Evolutionary conservation across 2,888 invertebrate genomes (phyloP).

Genomic region (Mycalesis mineus): DNA sequence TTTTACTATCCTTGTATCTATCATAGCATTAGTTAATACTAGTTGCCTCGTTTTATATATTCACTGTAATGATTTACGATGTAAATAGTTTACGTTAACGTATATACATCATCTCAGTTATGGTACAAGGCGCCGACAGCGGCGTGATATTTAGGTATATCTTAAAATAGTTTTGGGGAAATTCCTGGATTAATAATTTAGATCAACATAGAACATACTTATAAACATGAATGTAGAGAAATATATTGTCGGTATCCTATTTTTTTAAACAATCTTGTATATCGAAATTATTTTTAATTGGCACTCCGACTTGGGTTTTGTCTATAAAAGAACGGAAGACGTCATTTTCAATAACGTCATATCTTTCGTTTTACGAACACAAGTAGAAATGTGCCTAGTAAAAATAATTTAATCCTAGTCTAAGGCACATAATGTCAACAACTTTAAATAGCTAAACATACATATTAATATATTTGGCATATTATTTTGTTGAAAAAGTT

Average conservation of each 20-base stretch:
- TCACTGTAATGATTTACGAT: slow-evolving; percentile 26
- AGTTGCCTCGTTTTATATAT: not conserved
- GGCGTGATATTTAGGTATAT: not conserved
- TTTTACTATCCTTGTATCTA: not conserved
- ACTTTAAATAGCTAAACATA: too few relatives aligned
- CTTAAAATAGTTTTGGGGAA: slow-evolving; percentile 1
- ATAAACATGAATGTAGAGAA: not conserved
- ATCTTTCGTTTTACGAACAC: too few relatives aligned
- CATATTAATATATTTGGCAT: too few relatives aligned
- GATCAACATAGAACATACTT: not conserved
- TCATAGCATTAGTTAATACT: not conserved
- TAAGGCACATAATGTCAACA: too few relatives aligned
- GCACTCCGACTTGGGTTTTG: too few relatives aligned
- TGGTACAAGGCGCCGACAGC: slow-evolving; percentile 29
- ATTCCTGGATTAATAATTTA: not conserved
- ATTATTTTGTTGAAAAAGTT: too few relatives aligned
- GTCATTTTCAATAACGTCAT: too few relatives aligned
- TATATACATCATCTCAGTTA: slow-evolving; percentile 31
- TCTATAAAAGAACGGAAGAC: too few relatives aligned
- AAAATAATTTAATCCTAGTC: too few relatives aligned
- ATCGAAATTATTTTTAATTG: too few relatives aligned
- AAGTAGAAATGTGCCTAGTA: too few relatives aligned
- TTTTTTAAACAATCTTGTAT: not conserved
- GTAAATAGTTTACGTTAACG: slow-evolving; percentile 41
- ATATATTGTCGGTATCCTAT: not conserved